A percentile compares a stretch with the other conserved stretches of the same genome.
Evolutionary conservation across 1,140 invertebrate species (phyloP).

Genomic region (Zaprionus vittiger): DNA sequence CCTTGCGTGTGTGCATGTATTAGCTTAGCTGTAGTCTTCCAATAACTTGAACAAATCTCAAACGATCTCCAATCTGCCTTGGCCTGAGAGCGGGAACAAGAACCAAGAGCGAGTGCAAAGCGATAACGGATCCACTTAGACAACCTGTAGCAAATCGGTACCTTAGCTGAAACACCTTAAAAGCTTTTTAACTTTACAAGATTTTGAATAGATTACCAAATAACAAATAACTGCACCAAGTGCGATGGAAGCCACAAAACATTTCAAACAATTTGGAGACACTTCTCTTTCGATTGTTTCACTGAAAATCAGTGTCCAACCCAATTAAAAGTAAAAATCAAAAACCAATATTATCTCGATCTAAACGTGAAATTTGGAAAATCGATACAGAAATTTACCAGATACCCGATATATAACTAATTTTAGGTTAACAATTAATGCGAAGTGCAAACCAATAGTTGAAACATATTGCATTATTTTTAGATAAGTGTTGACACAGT

Average conservation of each 20-base stretch:
- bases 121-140: constrained; percentile 49
- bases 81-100: constrained; percentile 20
- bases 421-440: constrained; percentile 19
- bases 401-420: constrained; percentile 21
- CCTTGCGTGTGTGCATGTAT: constrained; percentile 38
- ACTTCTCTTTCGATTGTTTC: constrained; percentile 20
- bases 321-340: constrained; percentile 20
- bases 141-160: constrained; percentile 78
- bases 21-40: constrained; percentile 75
- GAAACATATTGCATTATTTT: constrained; percentile 65
- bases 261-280: constrained; percentile 19
- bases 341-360: constrained; percentile 20
- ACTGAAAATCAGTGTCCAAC: constrained; percentile 38
- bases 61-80: constrained; percentile 34
- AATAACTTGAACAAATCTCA: constrained; percentile 40
- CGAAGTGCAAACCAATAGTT: constrained; percentile 27
- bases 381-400: constrained; percentile 31
- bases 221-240: constrained; percentile 40
- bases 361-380: constrained; percentile 7
- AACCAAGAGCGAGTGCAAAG: constrained; percentile 36
- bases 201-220: constrained; percentile 22
- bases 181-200: constrained; percentile 66
- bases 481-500: constrained; percentile 65
- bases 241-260: constrained; percentile 27
- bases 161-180: constrained; percentile 73